These are phyloP conservation scores for Lutraria lutraria DNA, from an alignment of 2,888 invertebrate species.

Conservation along the genomic window DNA sequence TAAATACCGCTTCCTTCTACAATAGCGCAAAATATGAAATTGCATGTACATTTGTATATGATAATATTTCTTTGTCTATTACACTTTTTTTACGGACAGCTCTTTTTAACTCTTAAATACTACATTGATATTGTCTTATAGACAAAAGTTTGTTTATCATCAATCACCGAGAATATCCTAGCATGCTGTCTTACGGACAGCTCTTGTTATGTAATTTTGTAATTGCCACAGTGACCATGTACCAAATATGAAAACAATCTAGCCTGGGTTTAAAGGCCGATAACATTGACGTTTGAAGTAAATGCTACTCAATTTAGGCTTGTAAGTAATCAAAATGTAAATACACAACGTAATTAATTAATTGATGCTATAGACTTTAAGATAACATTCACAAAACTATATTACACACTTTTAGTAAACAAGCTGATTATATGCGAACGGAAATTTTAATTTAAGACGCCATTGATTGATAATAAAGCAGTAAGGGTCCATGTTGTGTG, in stretches of 20 bases:
- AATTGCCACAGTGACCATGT: background rate
- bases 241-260: background rate
- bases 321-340: constrained; percentile 20
- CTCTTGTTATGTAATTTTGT: background rate
- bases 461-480: background rate
- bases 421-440: background rate
- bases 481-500: background rate
- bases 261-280: background rate
- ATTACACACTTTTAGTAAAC: background rate
- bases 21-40: too few species aligned
- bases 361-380: background rate
- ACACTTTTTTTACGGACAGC: background rate
- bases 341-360: constrained; percentile 5
- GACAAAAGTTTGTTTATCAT: too few species aligned
- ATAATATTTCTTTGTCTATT: background rate
- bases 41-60: too few species aligned
- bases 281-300: background rate
- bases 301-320: background rate
- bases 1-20: too few species aligned
- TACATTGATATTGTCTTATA: too few species aligned
- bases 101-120: too few species aligned
- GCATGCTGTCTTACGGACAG: background rate
- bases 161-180: too few species aligned
- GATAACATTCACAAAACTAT: background rate
- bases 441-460: background rate